phyloP scores from a whole-genome alignment of 2,113 vertebrate genomes.

The Chamaea fasciata region DNA sequence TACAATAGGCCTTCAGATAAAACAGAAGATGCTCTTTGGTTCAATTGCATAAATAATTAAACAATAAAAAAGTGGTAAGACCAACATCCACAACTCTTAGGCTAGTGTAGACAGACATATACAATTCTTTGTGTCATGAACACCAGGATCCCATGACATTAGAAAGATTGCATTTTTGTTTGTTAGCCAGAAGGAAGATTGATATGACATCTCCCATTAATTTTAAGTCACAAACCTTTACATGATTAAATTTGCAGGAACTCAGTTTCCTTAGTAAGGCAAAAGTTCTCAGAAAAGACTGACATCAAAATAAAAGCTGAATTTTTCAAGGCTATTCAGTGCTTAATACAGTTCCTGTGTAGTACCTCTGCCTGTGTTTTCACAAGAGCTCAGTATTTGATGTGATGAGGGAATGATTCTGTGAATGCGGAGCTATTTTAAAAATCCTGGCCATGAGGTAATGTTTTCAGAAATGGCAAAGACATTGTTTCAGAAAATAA shows the following conservation, averaged over 20 bases:
- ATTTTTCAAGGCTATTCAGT: neutral
- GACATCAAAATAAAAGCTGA: neutral
- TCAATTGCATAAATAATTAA: conserved; percentile 22
- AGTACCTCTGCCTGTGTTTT: neutral
- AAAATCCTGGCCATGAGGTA: neutral
- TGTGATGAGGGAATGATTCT: neutral
- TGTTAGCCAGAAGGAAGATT: neutral
- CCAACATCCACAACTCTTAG: neutral
- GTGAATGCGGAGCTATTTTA: neutral
- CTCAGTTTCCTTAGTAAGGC: neutral
- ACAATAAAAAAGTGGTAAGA: neutral
- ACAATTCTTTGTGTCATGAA: neutral
- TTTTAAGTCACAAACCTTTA: neutral
- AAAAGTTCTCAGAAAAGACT: neutral
- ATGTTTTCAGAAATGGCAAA: neutral
- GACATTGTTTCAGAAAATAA: neutral
- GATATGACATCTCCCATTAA: neutral
- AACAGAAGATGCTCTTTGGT: neutral
- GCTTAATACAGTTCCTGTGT: neutral
- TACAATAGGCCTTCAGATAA: neutral
- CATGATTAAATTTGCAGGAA: neutral
- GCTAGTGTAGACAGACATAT: neutral
- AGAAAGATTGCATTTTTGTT: neutral
- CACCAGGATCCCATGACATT: neutral
- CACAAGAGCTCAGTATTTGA: neutral